Base-by-base conservation (phyloP, 2,113 vertebrate genomes). In the Propithecus coquereli region DNA sequence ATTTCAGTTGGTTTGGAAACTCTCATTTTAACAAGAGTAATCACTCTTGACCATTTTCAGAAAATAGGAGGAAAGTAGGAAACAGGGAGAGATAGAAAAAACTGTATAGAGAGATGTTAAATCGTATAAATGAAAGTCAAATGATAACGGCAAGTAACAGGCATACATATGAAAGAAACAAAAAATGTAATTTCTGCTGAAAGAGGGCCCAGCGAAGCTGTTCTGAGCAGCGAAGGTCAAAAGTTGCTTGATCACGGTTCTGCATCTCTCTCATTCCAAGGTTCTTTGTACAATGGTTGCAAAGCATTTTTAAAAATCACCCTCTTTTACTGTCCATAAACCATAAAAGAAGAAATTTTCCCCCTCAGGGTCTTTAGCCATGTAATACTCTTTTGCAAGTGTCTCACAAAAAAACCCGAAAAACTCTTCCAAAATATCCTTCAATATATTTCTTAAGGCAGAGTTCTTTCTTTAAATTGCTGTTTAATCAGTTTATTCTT, bases 321-420 rank as follows among this genome's bases (percentile, higher is more conserved):
- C 77, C 71, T 96, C 37, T 97, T 54, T 92, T 32, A 81, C 65
- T 84, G 76, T 88, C 82, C 50, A 47, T 95, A 96, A 98, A 93
- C 87, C 0, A 20, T 94, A 95, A 97, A 97, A 91, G 86, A 97
- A 94, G 94, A 94, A 96, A 91, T 96, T 80, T 92, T 94, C 45
- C 6, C 0, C 0, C 8, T 94, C 90, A 95, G 43, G 4, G n/a
- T 40, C 16, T 81, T 90, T 80, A 80, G 32, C 40, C 17, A 52
- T 87, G 59, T 45, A 63, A 85, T 43, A 80, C 47, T 91, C 17
- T 82, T 20, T 34, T 90, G 5, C n/a, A 88, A 27, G 11, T 43
- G 5, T 74, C 50, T 70, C 82, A 52, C 6, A 61, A 71, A 63
- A 63, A 63, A 30, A 27, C 23, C 8, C 9, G 9, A 30, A 61